Evolutionary conservation across 2,113 vertebrate species (phyloP).

Genomic region (Gila orcuttii): DNA sequence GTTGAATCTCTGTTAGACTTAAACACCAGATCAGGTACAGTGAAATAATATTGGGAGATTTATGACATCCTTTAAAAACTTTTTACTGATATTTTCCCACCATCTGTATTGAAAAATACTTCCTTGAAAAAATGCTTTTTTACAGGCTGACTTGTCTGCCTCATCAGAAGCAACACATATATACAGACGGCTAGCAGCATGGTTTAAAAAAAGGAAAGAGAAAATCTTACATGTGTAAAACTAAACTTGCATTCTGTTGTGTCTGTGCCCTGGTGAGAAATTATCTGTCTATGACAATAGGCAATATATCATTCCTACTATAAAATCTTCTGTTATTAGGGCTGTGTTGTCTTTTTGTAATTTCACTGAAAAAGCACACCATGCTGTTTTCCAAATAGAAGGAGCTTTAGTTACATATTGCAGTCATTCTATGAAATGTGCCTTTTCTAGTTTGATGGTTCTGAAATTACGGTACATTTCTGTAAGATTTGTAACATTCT

Average conservation of each 20-base stretch:
- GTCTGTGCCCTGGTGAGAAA: constrained; percentile 7
- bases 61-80: neutral
- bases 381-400: neutral
- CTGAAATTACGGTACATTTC: neutral
- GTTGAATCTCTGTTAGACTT: neutral
- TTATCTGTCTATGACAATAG: constrained; percentile 23
- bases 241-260: constrained; percentile 29
- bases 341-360: neutral
- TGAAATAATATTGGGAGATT: constrained; percentile 8
- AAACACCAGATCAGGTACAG: neutral
- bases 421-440: neutral
- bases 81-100: constrained; percentile 13
- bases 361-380: neutral
- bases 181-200: constrained; percentile 22
- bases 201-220: neutral
- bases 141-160: neutral
- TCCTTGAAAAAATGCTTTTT: too few relatives aligned
- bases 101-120: neutral
- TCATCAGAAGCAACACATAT: constrained; percentile 31
- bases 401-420: neutral
- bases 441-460: neutral
- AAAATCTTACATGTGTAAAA: neutral
- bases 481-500: neutral
- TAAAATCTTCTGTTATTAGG: neutral
- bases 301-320: constrained; percentile 18